Conservation (phyloP, 2,888 invertebrate genomes). For the Neoitamus cyanurus region DNA sequence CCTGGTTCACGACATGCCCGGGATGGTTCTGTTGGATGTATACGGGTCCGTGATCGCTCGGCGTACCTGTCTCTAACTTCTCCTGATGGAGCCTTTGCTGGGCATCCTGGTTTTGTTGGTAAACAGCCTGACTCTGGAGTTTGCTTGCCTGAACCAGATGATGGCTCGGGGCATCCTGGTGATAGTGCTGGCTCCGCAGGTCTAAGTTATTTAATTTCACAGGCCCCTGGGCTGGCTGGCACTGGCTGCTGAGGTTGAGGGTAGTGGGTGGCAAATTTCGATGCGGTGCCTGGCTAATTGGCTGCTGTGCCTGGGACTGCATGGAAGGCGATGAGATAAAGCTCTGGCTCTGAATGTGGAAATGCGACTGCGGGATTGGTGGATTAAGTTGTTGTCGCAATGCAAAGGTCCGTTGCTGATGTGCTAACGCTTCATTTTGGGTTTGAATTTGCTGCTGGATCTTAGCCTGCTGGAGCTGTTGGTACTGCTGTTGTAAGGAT, state of each 20-base stretch:
- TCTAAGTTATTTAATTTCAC: constrained; percentile 58
- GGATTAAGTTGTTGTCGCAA: constrained; percentile 72
- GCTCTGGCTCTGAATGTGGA: constrained; percentile 64
- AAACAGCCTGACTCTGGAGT: constrained; percentile 25
- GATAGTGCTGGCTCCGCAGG: constrained; percentile 51
- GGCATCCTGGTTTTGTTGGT: constrained; percentile 3
- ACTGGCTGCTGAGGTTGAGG: constrained; percentile 63
- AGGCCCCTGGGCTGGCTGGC: constrained; percentile 64
- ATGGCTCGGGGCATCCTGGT: constrained; percentile 49
- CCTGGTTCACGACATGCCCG: constrained; percentile 65
- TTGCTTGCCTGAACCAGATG: constrained; percentile 9
- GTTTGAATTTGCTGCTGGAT: constrained; percentile 73
- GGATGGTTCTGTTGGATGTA: constrained; percentile 67
- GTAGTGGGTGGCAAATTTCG: constrained; percentile 62
- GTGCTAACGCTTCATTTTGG: constrained; percentile 73
- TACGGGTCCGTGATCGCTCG: constrained; percentile 64
- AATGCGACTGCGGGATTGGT: constrained; percentile 68
- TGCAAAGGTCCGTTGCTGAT: constrained; percentile 74
- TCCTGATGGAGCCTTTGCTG: constrained; percentile 55
- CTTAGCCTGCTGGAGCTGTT: constrained; percentile 74
- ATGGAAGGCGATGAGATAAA: constrained; percentile 61
- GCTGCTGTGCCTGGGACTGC: constrained; percentile 56
- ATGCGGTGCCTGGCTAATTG: constrained; percentile 56
- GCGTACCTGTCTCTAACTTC: constrained; percentile 57
- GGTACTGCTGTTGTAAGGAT: constrained; percentile 70